phyloP scores from a whole-genome alignment of 2,888 invertebrate genomes.

The Rambutsinella grinnellia region DNA sequence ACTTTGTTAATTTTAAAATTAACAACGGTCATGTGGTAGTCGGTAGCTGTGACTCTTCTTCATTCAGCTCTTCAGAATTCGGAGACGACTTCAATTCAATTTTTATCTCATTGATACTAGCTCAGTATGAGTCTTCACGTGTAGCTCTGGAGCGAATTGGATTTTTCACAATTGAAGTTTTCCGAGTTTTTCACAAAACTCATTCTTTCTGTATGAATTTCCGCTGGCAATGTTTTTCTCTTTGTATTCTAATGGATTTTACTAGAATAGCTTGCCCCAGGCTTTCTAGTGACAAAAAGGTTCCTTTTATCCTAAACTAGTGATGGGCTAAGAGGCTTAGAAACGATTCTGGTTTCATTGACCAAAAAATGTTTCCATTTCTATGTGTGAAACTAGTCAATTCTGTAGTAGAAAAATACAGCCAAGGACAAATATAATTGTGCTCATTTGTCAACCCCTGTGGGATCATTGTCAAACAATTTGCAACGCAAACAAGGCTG shows the following conservation, averaged over 20 bases:
- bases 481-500: neutral
- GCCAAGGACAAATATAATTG: constrained; percentile 8
- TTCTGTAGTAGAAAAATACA: neutral
- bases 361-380: neutral
- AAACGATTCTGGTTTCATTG: neutral
- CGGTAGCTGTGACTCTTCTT: no score
- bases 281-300: neutral
- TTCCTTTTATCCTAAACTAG: neutral
- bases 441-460: constrained; percentile 39
- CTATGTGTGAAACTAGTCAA: neutral
- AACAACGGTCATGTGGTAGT: no score
- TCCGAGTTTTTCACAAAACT: neutral
- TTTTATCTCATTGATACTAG: no score
- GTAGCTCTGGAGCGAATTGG: no score
- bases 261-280: no score
- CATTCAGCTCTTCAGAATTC: no score
- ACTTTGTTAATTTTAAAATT: no score
- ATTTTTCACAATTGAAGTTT: no score
- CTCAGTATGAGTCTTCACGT: no score
- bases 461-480: constrained; percentile 21
- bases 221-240: neutral
- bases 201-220: neutral
- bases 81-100: no score
- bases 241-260: no score
- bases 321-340: constrained; percentile 13